These are phyloP conservation scores for Pogoniulus pusillus DNA, from an alignment of 2,797 vertebrate genomes.

Conservation along the genomic window DNA sequence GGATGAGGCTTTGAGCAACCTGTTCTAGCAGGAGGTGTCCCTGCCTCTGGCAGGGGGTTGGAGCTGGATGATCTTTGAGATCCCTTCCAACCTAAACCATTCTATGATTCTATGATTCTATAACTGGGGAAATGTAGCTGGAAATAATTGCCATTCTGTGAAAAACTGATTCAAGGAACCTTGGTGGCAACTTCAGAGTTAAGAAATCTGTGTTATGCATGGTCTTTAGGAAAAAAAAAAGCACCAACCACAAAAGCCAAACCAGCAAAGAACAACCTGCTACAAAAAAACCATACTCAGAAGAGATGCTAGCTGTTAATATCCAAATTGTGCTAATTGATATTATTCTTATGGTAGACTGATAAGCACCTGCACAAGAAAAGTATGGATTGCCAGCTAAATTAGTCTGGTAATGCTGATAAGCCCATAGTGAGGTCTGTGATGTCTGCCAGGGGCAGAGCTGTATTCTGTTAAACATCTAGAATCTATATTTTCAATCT, in stretches of 20 bases:
- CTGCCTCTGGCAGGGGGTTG: too few relatives aligned
- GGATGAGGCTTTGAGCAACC: too few relatives aligned
- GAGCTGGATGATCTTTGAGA: too few relatives aligned
- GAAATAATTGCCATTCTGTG: not conserved
- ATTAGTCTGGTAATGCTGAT: slow-evolving; percentile 61
- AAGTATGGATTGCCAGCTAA: slow-evolving; percentile 10
- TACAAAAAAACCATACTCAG: slow-evolving; percentile 5
- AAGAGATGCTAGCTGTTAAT: slow-evolving; percentile 44
- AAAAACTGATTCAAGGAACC: not conserved
- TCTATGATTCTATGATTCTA: too few relatives aligned
- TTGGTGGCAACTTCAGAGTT: not conserved
- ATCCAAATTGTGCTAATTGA: not conserved
- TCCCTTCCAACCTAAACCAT: too few relatives aligned
- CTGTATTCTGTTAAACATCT: slow-evolving; percentile 18
- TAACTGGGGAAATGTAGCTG: not conserved
- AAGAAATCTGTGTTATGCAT: not conserved
- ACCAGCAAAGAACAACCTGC: not conserved
- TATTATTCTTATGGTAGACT: slow-evolving; percentile 33
- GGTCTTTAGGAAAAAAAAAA: not conserved
- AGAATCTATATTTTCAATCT: slow-evolving; percentile 63
- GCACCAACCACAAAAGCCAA: not conserved
- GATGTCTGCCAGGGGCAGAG: slow-evolving; percentile 20
- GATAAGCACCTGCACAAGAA: slow-evolving; percentile 61
- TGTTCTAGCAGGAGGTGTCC: too few relatives aligned
- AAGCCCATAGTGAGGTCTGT: not conserved